Evolutionary conservation across 2,797 vertebrate species (phyloP).

Genomic region (Lacerta viridis): DNA sequence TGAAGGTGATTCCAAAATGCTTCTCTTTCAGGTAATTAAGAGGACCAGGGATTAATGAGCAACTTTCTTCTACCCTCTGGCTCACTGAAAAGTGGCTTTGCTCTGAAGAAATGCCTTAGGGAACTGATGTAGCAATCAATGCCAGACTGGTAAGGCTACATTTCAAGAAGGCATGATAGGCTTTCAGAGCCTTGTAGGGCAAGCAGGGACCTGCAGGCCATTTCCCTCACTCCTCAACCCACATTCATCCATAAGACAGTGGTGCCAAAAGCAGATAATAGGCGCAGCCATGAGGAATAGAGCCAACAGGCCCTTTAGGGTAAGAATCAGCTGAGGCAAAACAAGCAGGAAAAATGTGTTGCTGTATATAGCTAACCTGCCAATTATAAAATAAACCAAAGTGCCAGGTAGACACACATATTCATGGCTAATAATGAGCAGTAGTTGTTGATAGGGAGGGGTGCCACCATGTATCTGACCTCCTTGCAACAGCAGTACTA

Average conservation of each 20-base stretch:
- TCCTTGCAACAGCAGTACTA: too few species aligned
- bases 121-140: slow-evolving; percentile 17
- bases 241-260: not conserved
- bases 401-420: not conserved
- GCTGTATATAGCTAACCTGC: not conserved
- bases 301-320: slow-evolving; percentile 6
- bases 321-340: not conserved
- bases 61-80: too few species aligned
- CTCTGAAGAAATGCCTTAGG: slow-evolving; percentile 27
- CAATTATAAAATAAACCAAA: not conserved
- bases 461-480: too few species aligned
- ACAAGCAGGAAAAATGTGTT: not conserved
- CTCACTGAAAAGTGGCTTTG: not conserved
- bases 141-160: not conserved
- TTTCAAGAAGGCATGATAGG: not conserved
- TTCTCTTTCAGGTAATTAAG: slow-evolving; percentile 31
- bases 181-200: slow-evolving; percentile 12
- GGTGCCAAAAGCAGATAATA: not conserved
- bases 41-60: slow-evolving; percentile 22
- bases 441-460: too few species aligned
- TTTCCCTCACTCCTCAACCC: slow-evolving; percentile 14
- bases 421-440: not conserved
- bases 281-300: not conserved
- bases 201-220: slow-evolving; percentile 14
- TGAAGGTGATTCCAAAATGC: slow-evolving; percentile 19